Base-by-base conservation (phyloP, 2,888 invertebrate genomes). In the Sturmia bella region DNA sequence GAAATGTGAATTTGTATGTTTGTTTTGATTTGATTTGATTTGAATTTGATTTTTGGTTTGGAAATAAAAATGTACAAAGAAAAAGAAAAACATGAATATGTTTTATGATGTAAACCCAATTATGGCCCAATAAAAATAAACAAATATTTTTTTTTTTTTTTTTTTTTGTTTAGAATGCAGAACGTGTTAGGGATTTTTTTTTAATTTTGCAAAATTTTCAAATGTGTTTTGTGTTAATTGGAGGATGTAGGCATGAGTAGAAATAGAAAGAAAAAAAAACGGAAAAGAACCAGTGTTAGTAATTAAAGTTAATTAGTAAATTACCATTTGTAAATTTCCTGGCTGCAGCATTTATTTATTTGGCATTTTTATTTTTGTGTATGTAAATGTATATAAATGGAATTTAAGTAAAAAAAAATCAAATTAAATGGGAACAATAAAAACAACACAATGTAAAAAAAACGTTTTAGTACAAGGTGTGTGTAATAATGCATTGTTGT, bases 281-380 rank as follows among this genome's bases (percentile, higher is more conserved):
- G 85, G 87, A 86, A 87, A 85, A 87, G 72, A 84, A 84, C 82
- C 84, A 86, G 84, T 84, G 87, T 87, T 88, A 89, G 86, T 88
- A 86, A 86, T 85, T 86, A 89, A 88, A 87, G 85, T 86, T 85
- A 84, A 85, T 83, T 85, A 86, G 84, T 86, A 85, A 87, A 85
- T 90, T 89, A 89, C 89, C 90, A 86, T 88, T 89, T 85, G 87
- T 87, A 87, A 90, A 88, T 87, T 90, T 90, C 90, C 90, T 88
- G 85, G 90, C 90, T 90, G 89, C 82, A 81, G 83, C 84, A 82
- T 78, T 82, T 78, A 63, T 70, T 70, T 68, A 61, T 59, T 80
- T 61, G 66, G 50, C 39, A 66, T 43, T 80, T 45, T 77, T 73
- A 74, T 70, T 70, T 77, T 74, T 73, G 39, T n/a, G n/a, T n/a